Percentiles rank a stretch among this genome's conserved stretches.
phyloP scores from a whole-genome alignment of 2,888 invertebrate species.

The Tenthredo mesomela region DNA sequence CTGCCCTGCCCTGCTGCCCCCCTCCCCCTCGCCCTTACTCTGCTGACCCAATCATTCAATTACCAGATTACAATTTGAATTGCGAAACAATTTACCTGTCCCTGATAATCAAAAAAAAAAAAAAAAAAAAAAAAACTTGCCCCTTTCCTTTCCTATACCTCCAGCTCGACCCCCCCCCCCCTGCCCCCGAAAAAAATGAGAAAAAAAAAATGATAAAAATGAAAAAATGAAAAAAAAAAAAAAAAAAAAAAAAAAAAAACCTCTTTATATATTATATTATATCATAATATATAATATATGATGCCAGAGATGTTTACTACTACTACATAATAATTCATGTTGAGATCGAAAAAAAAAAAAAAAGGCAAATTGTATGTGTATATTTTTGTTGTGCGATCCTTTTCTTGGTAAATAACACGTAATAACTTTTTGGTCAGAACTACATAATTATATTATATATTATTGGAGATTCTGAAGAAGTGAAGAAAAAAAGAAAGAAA shows the following conservation, averaged over 20 bases:
- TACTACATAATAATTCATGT: slow-evolving; percentile 63
- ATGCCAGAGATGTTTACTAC: slow-evolving; percentile 64
- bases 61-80: not conserved
- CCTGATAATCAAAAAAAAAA: not conserved
- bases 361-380: slow-evolving; percentile 60
- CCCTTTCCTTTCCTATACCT: slow-evolving; percentile 42
- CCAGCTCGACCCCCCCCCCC: slow-evolving; percentile 40
- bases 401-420: slow-evolving; percentile 40
- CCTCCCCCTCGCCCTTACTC: slow-evolving; percentile 38
- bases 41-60: slow-evolving; percentile 43
- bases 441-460: not conserved
- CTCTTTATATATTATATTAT: slow-evolving; percentile 62
- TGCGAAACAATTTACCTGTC: slow-evolving; percentile 34
- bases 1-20: slow-evolving; percentile 54
- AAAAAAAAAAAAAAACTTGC: slow-evolving; percentile 14
- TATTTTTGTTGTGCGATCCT: slow-evolving; percentile 60
- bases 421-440: not conserved
- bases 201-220: slow-evolving; percentile 35
- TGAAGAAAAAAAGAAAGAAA: not conserved
- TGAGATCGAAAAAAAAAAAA: slow-evolving; percentile 61
- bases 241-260: not conserved
- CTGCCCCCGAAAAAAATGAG: slow-evolving; percentile 43
- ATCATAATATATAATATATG: slow-evolving; percentile 60
- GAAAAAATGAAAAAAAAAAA: too few relatives aligned
- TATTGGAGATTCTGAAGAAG: not conserved